These are phyloP conservation scores for Notolabrus celidotus DNA, from an alignment of 2,797 vertebrate genomes.

Conservation along the genomic window DNA sequence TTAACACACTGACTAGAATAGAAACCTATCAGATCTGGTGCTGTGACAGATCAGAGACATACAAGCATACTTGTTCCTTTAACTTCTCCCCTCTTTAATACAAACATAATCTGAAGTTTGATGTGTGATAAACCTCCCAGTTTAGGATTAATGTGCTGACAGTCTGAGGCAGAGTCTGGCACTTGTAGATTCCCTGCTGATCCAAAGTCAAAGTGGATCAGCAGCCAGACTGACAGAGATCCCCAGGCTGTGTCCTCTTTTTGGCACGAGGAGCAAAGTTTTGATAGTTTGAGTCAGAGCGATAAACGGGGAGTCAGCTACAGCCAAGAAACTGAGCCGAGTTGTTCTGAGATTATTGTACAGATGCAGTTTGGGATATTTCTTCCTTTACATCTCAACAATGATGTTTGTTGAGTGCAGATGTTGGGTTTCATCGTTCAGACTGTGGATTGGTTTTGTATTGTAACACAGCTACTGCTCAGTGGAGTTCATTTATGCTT, in stretches of 20 bases:
- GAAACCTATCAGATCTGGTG: too few relatives aligned
- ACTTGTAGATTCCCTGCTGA: constrained; percentile 29
- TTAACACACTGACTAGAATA: too few relatives aligned
- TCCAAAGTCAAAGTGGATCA: constrained; percentile 53
- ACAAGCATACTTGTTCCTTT: background rate
- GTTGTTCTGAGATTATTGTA: constrained; percentile 15
- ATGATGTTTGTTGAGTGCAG: constrained; percentile 37
- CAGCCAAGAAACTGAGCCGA: constrained; percentile 23
- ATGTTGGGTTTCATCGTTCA: constrained; percentile 25
- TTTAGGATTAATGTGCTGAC: background rate
- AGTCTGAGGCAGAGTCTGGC: constrained; percentile 25
- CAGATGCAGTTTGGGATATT: constrained; percentile 20
- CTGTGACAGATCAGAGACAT: too few relatives aligned
- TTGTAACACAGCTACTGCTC: constrained; percentile 44
- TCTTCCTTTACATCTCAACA: constrained; percentile 8
- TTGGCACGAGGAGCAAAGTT: background rate
- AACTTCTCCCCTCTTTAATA: background rate
- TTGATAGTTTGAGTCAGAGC: constrained; percentile 7
- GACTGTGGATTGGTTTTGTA: constrained; percentile 27
- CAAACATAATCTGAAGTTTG: constrained; percentile 16
- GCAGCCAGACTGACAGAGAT: constrained; percentile 41
- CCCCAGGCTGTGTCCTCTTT: constrained; percentile 29
- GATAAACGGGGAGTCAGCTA: constrained; percentile 6
- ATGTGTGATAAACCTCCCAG: background rate
- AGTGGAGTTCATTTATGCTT: constrained; percentile 52